Evolutionary conservation across 1,140 invertebrate species (phyloP), one percentile per base, ranked within the genome.

Genomic region (Asobara japonica): DNA sequence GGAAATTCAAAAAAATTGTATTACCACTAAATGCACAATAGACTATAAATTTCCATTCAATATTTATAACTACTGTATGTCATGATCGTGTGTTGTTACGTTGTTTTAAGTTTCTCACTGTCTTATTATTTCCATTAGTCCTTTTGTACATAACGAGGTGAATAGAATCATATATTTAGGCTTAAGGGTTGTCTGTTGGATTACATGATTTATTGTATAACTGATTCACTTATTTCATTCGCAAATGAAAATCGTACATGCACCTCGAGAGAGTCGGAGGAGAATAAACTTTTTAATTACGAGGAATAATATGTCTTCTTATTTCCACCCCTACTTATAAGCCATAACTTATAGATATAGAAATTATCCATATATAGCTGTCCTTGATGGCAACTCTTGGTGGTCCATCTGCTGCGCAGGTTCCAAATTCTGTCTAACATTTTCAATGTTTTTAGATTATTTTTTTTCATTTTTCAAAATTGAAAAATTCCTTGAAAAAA

Each of bases 151-250:
- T 72, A 76, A 65, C 30, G 74, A 76, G 72, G 38, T 73, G 72
- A 73, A 74, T 76, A 77, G 78, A 77, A 79, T 78, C 77, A 77
- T 79, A 79, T 78, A 80, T 78, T 74, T 79, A 77, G 77, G 74
- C 79, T 78, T 78, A 78, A 79, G 72, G 79, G 78, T 80, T 80
- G 78, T 82, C 80, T 80, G 79, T 82, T 80, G 71, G 78, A 77
- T 75, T 80, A 76, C 76, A 80, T 80, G 78, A 78, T 79, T 80
- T 79, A 76, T 72, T 67, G 74, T 79, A 78, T 78, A 79, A 69
- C 65, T 78, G 71, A 79, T 82, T 79, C 18, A 45, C 18, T 45
- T 75, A 77, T 68, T 74, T 75, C 76, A 41, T 41, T 66, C 27
- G 38, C 13, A 30, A 64, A 30, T 33, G 18, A 22, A 33, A 31